phyloP scores from a whole-genome alignment of 2,888 invertebrate species.

The Hermaeophaga mercurialis region DNA sequence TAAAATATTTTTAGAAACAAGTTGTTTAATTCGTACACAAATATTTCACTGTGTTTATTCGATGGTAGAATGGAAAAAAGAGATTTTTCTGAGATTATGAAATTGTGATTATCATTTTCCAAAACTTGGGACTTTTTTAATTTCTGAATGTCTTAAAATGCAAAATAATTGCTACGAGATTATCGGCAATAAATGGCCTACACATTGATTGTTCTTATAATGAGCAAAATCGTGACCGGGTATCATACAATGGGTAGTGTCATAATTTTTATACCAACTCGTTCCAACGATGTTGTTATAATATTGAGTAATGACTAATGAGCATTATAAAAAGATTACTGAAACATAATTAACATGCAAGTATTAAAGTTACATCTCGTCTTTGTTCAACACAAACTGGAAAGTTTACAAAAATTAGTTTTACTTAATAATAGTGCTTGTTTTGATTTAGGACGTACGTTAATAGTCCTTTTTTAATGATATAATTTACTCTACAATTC shows the following conservation, averaged over 20 bases:
- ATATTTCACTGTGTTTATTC: too few species aligned
- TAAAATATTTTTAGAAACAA: too few species aligned
- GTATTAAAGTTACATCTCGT: conserved; percentile 1
- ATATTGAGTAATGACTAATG: conserved; percentile 19
- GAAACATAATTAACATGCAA: conserved; percentile 17
- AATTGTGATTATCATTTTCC: too few species aligned
- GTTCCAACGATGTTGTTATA: conserved; percentile 15
- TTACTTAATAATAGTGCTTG: conserved; percentile 1
- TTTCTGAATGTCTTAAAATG: too few species aligned
- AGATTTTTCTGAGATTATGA: too few species aligned
- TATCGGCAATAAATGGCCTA: conserved; percentile 20
- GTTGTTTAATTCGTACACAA: too few species aligned
- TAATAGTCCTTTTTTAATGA: too few species aligned
- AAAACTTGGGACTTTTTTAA: too few species aligned
- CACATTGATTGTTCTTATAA: conserved; percentile 21
- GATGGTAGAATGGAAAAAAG: too few species aligned
- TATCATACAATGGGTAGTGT: conserved; percentile 21
- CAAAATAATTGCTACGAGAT: conserved; percentile 15
- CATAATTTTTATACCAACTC: conserved; percentile 12
- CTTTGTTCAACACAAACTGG: conserved; percentile 7
- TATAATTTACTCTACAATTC: too few species aligned
- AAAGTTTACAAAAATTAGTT: conserved; percentile 9
- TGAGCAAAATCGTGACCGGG: conserved; percentile 17
- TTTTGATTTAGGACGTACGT: too few species aligned
- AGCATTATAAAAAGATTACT: conserved; percentile 20